Percentiles rank a stretch among this genome's conserved stretches.
phyloP scores from a whole-genome alignment of 2,113 vertebrate genomes.

The Psittacula cyanocephala region DNA sequence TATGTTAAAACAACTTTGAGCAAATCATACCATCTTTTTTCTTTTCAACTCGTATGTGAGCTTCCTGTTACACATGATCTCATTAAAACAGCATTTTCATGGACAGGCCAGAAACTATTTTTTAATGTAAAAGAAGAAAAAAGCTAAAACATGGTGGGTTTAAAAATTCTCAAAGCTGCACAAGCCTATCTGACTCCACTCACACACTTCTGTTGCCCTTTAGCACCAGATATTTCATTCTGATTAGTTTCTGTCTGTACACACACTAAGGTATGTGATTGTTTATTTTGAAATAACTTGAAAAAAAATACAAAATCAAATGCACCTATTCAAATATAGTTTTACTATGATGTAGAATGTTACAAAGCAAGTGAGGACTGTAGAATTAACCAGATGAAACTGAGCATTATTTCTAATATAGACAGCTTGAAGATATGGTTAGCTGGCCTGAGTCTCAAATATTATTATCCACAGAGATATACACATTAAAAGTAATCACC shows the following conservation, averaged over 20 bases:
- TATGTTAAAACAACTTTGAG: neutral
- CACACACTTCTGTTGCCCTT: neutral
- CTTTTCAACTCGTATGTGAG: neutral
- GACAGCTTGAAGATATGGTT: neutral
- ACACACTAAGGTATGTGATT: neutral
- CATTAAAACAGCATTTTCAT: neutral
- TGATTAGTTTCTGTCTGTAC: neutral
- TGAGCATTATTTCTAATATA: neutral
- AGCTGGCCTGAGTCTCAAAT: neutral
- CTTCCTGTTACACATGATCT: neutral
- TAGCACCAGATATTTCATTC: neutral
- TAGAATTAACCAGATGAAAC: neutral
- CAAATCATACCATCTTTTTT: neutral
- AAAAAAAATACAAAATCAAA: neutral
- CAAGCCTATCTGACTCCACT: neutral
- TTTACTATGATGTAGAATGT: neutral
- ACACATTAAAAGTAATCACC: slow-evolving; percentile 11
- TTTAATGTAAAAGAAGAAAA: neutral
- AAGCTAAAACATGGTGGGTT: neutral
- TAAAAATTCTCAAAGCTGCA: neutral
- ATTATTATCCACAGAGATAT: neutral
- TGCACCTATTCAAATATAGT: neutral
- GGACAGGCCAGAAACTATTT: neutral
- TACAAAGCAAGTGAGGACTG: neutral
- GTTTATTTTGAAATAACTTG: neutral